phyloP scores from a whole-genome alignment of 1,140 invertebrate species.

The Drosophila kanapiae region DNA sequence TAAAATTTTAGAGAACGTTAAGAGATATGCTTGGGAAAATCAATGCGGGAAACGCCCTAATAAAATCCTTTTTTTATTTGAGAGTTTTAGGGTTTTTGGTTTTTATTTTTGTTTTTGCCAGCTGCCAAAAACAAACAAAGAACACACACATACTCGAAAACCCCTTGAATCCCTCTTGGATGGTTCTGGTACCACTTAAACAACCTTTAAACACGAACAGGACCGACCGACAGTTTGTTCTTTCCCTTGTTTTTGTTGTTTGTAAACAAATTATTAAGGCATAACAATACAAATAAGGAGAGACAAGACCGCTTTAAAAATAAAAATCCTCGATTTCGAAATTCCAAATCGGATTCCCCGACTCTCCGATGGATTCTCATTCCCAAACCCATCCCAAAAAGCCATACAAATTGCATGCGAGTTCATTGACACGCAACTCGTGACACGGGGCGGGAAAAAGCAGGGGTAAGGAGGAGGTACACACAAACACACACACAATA shows the following conservation, averaged over 20 bases:
- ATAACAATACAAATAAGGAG: slow-evolving; percentile 70
- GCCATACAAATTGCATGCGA: slow-evolving; percentile 78
- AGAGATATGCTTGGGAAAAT: slow-evolving; percentile 24
- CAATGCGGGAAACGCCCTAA: slow-evolving; percentile 49
- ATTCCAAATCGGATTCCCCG: slow-evolving; percentile 40
- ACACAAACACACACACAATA: slow-evolving; percentile 7
- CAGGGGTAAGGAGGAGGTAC: not conserved
- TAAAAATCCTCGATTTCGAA: slow-evolving; percentile 58
- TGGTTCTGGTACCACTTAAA: slow-evolving; percentile 22
- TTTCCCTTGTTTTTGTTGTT: slow-evolving; percentile 44
- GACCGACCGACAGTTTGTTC: not conserved
- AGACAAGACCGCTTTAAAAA: slow-evolving; percentile 65
- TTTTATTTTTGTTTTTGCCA: slow-evolving; percentile 2
- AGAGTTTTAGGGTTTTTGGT: not conserved
- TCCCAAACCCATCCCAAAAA: slow-evolving; percentile 27
- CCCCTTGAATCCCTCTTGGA: slow-evolving; percentile 16
- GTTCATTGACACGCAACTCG: slow-evolving; percentile 78
- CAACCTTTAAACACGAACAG: slow-evolving; percentile 26
- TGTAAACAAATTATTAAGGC: slow-evolving; percentile 80
- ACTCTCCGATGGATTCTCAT: not conserved
- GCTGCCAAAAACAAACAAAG: slow-evolving; percentile 37
- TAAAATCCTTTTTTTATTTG: slow-evolving; percentile 24
- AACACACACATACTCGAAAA: slow-evolving; percentile 6
- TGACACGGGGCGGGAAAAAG: slow-evolving; percentile 43
- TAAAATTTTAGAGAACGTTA: slow-evolving; percentile 50